phyloP scores from a whole-genome alignment of 1,140 invertebrate species.

The Tribolium castaneum region DNA sequence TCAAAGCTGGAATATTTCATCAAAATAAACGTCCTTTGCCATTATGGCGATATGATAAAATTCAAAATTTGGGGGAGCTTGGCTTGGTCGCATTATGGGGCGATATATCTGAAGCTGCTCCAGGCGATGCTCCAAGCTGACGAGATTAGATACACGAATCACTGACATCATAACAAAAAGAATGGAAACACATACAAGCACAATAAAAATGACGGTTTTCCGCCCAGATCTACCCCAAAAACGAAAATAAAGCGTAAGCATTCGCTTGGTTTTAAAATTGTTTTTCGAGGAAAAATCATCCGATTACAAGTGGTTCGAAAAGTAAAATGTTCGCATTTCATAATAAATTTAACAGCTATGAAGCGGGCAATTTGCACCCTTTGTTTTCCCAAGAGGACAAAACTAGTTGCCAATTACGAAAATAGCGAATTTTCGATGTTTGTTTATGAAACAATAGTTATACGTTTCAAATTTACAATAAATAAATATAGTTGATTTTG shows the following conservation, averaged over 20 bases:
- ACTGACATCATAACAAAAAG: constrained; percentile 20
- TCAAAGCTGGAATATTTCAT: too few relatives aligned
- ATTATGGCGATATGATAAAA: not conserved
- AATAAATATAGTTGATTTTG: not conserved
- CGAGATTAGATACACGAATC: constrained; percentile 20
- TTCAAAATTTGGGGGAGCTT: not conserved
- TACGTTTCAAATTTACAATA: not conserved
- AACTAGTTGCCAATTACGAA: not conserved
- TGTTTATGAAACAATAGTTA: not conserved
- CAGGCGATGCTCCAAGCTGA: not conserved
- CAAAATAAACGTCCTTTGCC: too few relatives aligned
- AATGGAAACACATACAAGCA: not conserved
- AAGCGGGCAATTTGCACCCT: not conserved
- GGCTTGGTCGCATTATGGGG: not conserved
- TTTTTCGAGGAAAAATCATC: not conserved
- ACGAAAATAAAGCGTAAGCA: not conserved
- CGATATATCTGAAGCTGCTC: not conserved
- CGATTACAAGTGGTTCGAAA: not conserved
- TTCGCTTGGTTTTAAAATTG: not conserved
- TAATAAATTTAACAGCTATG: not conserved
- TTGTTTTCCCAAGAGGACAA: not conserved
- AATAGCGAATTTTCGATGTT: not conserved
- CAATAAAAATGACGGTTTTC: constrained; percentile 10
- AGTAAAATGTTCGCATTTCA: not conserved
- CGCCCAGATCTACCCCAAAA: not conserved